These are phyloP conservation scores for Sylvia atricapilla DNA, from an alignment of 2,113 vertebrate species.

Conservation along the genomic window DNA sequence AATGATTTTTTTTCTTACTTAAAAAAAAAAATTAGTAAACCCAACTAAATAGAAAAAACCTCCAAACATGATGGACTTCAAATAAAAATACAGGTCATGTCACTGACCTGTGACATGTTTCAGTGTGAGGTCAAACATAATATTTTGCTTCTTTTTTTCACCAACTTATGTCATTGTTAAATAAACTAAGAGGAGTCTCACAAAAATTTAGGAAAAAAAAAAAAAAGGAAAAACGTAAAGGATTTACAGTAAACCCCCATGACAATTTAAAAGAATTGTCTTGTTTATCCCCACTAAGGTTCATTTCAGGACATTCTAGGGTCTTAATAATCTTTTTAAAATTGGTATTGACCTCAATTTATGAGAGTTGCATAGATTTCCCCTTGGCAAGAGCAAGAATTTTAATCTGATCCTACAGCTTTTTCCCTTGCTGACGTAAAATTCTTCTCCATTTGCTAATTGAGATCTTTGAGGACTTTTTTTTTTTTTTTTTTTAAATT, in stretches of 20 bases:
- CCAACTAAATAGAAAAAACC: fast-evolving
- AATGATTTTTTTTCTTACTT: neutral
- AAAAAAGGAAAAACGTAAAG: neutral
- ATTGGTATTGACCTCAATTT: neutral
- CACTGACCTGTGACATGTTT: neutral
- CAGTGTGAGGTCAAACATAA: fast-evolving
- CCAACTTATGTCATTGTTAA: neutral
- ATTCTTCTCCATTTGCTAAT: neutral
- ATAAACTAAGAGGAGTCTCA: neutral
- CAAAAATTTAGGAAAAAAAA: neutral
- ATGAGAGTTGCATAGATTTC: neutral
- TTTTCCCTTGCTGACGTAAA: neutral
- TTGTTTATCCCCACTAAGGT: neutral
- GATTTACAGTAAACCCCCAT: neutral
- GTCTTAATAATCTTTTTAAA: neutral
- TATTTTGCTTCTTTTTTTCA: neutral
- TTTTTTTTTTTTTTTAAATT: neutral
- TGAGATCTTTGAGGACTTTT: neutral
- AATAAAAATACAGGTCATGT: neutral
- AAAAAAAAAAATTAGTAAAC: neutral
- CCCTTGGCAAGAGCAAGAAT: neutral
- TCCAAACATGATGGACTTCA: neutral
- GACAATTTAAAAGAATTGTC: neutral
- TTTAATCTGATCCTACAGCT: neutral
- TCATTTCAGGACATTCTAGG: neutral